phyloP scores from a whole-genome alignment of 2,888 invertebrate genomes.

The Agriotes lineatus region DNA sequence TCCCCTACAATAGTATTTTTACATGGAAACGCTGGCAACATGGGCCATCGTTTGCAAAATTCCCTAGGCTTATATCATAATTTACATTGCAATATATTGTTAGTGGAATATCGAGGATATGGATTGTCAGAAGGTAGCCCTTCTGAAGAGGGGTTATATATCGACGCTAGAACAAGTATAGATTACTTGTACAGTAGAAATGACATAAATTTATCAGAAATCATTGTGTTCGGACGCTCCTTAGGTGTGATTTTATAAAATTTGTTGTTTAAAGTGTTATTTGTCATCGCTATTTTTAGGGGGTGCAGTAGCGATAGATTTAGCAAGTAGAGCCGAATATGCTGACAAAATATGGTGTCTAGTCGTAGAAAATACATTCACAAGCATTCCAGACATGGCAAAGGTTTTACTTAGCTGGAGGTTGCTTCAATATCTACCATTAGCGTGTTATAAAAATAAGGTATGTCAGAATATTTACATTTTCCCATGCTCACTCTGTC shows the following conservation, averaged over 20 bases:
- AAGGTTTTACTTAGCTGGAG: conserved; percentile 82
- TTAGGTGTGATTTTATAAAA: conserved; percentile 72
- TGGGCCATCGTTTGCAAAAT: conserved; percentile 93
- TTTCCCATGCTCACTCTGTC: background rate
- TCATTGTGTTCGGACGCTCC: conserved; percentile 92
- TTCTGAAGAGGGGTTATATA: conserved; percentile 87
- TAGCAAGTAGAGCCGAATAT: conserved; percentile 83
- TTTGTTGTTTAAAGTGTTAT: conserved; percentile 22
- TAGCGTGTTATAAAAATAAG: conserved; percentile 91
- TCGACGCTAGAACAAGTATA: conserved; percentile 89
- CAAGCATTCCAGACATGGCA: conserved; percentile 94
- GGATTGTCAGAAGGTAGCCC: conserved; percentile 92
- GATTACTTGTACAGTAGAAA: conserved; percentile 85
- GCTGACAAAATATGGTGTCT: conserved; percentile 86
- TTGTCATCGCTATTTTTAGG: conserved; percentile 67
- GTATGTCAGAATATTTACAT: conserved; percentile 66
- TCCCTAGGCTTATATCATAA: conserved; percentile 87
- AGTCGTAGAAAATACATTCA: conserved; percentile 95
- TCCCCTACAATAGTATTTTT: conserved; percentile 90
- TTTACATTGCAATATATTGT: conserved; percentile 86
- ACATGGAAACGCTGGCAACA: conserved; percentile 97
- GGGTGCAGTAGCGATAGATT: conserved; percentile 92
- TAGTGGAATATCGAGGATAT: conserved; percentile 97
- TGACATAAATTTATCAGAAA: conserved; percentile 87
- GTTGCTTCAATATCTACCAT: conserved; percentile 81